Conservation (phyloP, 2,113 vertebrate genomes). For the Lutjanus erythropterus region DNA sequence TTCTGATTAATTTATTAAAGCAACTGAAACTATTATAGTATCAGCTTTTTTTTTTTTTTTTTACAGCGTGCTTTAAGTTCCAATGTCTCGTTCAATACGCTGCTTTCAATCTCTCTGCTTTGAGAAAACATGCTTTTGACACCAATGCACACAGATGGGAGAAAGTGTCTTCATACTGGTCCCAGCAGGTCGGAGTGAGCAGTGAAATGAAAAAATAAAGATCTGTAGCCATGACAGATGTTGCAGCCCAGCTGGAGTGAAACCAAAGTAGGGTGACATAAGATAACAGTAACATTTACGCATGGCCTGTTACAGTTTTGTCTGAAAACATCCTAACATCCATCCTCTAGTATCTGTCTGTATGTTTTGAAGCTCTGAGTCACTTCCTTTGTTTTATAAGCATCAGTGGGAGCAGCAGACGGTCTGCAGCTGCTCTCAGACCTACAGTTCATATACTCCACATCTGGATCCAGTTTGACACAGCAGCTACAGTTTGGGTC, state of each 20-base stretch:
- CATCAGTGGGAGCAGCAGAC: constrained; percentile 2
- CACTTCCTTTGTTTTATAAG: constrained; percentile 58
- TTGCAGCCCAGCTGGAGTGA: constrained; percentile 6
- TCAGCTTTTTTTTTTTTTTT: no score
- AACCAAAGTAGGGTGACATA: constrained; percentile 4
- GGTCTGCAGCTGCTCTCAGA: constrained; percentile 35
- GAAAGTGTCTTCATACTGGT: background rate
- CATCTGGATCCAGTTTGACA: constrained; percentile 43
- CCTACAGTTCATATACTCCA: constrained; percentile 4
- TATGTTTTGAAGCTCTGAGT: constrained; percentile 28
- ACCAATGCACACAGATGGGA: background rate
- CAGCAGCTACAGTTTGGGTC: background rate
- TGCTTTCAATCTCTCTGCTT: background rate
- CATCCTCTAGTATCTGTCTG: background rate
- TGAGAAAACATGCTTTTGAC: constrained; percentile 1
- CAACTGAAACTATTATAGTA: no score
- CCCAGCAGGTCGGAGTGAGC: constrained; percentile 14
- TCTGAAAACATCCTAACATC: background rate
- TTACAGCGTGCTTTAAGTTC: background rate
- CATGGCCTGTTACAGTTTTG: background rate
- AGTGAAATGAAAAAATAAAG: constrained; percentile 2
- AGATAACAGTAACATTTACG: background rate
- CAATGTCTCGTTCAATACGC: background rate
- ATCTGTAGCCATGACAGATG: constrained; percentile 26
- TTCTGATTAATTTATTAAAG: no score